These are phyloP conservation scores for Carcharodon carcharias DNA, from an alignment of 2,797 vertebrate genomes.

Conservation along the genomic window DNA sequence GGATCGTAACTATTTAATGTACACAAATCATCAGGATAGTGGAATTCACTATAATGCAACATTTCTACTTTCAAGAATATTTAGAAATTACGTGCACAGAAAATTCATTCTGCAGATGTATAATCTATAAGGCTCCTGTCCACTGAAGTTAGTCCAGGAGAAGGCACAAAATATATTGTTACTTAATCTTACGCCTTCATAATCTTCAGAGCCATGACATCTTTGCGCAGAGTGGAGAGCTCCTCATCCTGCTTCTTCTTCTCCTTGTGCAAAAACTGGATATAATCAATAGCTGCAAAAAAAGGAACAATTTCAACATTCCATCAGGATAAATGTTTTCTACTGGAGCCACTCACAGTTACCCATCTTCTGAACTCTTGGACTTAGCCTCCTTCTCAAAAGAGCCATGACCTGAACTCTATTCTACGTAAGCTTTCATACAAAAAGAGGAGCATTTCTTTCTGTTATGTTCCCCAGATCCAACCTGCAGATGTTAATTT, in stretches of 20 bases:
- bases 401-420: background rate
- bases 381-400: background rate
- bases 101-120: background rate
- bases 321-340: background rate
- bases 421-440: background rate
- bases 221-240: constrained; percentile 83
- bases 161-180: background rate
- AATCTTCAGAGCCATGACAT: constrained; percentile 91
- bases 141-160: background rate
- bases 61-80: background rate
- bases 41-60: background rate
- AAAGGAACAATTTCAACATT: background rate
- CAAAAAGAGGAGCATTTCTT: background rate
- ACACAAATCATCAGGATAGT: background rate
- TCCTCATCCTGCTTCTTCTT: constrained; percentile 99
- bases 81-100: background rate
- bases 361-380: background rate
- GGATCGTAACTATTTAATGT: background rate
- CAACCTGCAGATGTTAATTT: background rate
- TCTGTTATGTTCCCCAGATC: background rate
- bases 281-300: constrained; percentile 86
- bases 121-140: background rate
- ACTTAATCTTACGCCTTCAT: constrained; percentile 85
- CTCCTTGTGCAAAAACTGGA: constrained; percentile 97
- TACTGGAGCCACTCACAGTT: background rate